phyloP scores from a whole-genome alignment of 2,888 invertebrate genomes.

The Colostygia pectinataria region DNA sequence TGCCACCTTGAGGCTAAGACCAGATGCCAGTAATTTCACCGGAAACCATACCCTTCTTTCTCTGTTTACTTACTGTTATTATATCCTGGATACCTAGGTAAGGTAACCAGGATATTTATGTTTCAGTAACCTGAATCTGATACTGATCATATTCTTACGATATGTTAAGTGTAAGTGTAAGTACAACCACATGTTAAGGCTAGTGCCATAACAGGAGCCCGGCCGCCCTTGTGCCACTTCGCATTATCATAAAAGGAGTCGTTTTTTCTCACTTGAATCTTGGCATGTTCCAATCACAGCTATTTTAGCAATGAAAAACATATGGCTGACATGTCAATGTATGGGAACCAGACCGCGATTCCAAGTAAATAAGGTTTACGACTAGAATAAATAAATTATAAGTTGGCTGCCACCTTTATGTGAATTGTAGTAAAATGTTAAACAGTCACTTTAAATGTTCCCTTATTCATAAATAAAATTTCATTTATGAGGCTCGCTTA shows the following conservation, averaged over 20 bases:
- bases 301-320: slow-evolving; percentile 22
- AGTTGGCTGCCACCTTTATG: too few relatives aligned
- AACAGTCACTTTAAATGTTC: too few relatives aligned
- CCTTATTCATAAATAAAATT: too few relatives aligned
- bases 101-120: background rate
- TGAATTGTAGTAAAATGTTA: too few relatives aligned
- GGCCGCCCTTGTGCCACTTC: slow-evolving; percentile 31
- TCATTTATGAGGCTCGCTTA: too few relatives aligned
- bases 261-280: slow-evolving; percentile 27
- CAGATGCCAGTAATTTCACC: too few relatives aligned
- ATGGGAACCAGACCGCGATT: slow-evolving; percentile 17
- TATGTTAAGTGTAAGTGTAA: background rate
- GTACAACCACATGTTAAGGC: slow-evolving; percentile 2
- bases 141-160: background rate
- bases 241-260: slow-evolving; percentile 27
- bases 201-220: slow-evolving; percentile 20
- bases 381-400: background rate
- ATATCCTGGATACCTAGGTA: too few relatives aligned
- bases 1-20: too few relatives aligned
- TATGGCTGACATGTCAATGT: slow-evolving; percentile 16
- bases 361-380: background rate
- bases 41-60: too few relatives aligned
- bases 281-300: slow-evolving; percentile 12
- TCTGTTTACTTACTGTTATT: too few relatives aligned
- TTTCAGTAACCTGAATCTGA: background rate